Evolutionary conservation across 2,888 invertebrate species (phyloP).

Genomic region (Drosophila pseudotakahashii): DNA sequence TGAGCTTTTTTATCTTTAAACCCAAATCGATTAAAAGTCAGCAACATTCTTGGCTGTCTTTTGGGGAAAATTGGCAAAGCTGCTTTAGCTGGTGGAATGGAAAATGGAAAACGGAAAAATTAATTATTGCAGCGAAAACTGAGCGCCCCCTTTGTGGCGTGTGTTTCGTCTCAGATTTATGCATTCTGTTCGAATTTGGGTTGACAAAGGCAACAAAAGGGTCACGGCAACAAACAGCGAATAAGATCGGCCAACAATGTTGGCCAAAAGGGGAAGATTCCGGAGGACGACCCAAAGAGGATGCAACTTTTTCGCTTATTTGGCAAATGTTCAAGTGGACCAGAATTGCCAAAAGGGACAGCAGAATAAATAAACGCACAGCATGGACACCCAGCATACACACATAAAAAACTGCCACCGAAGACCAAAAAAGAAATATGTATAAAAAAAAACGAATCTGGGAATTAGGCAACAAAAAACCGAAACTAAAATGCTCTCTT

Average conservation of each 20-base stretch:
- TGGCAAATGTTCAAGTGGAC: slow-evolving; percentile 75
- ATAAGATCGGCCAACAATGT: slow-evolving; percentile 12
- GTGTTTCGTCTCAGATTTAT: slow-evolving; percentile 60
- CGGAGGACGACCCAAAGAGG: slow-evolving; percentile 23
- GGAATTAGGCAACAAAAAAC: background rate
- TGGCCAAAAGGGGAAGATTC: background rate
- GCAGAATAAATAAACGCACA: slow-evolving; percentile 65
- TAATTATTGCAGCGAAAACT: slow-evolving; percentile 32
- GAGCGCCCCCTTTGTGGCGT: background rate
- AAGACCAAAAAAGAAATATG: background rate
- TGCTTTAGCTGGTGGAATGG: background rate
- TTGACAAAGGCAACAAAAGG: slow-evolving; percentile 42
- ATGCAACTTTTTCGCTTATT: slow-evolving; percentile 72
- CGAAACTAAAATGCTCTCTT: slow-evolving; percentile 18
- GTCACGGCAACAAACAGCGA: slow-evolving; percentile 12
- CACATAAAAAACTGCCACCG: slow-evolving; percentile 13
- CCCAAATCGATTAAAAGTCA: slow-evolving; percentile 19
- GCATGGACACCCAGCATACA: slow-evolving; percentile 10
- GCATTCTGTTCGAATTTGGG: slow-evolving; percentile 62
- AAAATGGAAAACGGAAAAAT: slow-evolving; percentile 15
- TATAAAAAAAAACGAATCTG: background rate
- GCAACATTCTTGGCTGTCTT: background rate
- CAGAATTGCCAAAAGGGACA: slow-evolving; percentile 57
- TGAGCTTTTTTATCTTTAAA: background rate
- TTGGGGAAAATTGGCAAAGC: slow-evolving; percentile 6